Evolutionary conservation across 1,140 invertebrate genomes (phyloP), one percentile per base, ranked within the genome.

Genomic region (Pissodes strobi): DNA sequence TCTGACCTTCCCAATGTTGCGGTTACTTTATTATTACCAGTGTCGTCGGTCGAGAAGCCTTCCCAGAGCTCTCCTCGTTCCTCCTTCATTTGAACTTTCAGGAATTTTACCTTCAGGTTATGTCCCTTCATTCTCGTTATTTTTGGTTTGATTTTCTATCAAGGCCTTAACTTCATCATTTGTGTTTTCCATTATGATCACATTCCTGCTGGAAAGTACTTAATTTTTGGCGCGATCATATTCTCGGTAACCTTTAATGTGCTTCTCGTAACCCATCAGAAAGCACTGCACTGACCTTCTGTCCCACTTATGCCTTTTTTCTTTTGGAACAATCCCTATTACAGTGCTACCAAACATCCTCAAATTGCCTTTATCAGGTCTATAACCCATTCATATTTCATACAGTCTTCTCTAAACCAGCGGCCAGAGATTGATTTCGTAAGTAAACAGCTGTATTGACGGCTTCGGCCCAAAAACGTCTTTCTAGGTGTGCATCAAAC

Each of bases 381-480:
- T n/a, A n/a, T n/a, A n/a, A n/a, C n/a, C n/a, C n/a, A n/a, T n/a
- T n/a, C n/a, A n/a, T n/a, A n/a, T 74, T 74, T 72, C 66, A 57
- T 60, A 72, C 43, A 69, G 64, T 72, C 51, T 55, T 63, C 0
- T 45, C 25, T 15, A 68, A 27, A 10, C 52, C 58, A 19, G 53
- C 15, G 12, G 49, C 63, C 18, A 68, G 73, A 76, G 37, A 41
- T 41, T 72, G 46, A 65, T 80, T 80, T 41, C 74, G 49, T 22
- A 76, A 63, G 62, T 77, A 76, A 13, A 69, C 74, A 37, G 75
- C 72, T 13, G 72, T 75, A 46, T 71, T 69, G 5, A 75, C 66
- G 13, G 76, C 65, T 64, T 80, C 78, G 34, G 70, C 73, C 76
- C 74, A 79, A 5, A 76, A 59, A 12, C 65, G 52, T 34, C 62